Base-by-base conservation (phyloP, 2,797 vertebrate genomes). In the Triplophysa bombifrons region DNA sequence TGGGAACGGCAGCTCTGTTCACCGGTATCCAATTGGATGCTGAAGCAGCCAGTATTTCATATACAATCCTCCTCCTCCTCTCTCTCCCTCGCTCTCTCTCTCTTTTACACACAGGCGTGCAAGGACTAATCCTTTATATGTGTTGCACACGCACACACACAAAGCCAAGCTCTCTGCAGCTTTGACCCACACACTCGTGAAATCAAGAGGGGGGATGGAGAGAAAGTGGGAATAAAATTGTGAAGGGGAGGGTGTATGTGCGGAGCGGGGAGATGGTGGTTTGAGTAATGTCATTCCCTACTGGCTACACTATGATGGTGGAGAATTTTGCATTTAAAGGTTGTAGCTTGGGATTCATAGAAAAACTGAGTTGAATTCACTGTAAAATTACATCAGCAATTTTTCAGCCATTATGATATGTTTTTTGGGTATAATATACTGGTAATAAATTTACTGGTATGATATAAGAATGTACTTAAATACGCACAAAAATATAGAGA, bases 51-150 rank as follows among this genome's bases (percentile, higher is more conserved):
- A 34, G 50, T 70, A 56, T 69, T 19, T 82, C 66, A 79, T 79
- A 56, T 50, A 75, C 64, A 38, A 38, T 38, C 68, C 76, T 61
- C 34, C 64, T 56, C 64, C 34, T 53, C 30, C 66, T 74, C 77
- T 67, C 63, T 67, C 68, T n/a, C 50, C 66, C 66, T 76, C 69
- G 58, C 66, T 67, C 77, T 67, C 44, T 76, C 55, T 76, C 55
- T 71, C 17, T 38, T 30, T 72, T 73, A 75, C 72, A 72, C 65
- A 38, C 67, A 56, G 46, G 41, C 46, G 65, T 22, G 25, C 6
- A 78, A 68, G 74, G 66, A 41, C 76, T 78, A 44, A 82, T 44
- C 73, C 82, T 72, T 71, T 72, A 58, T 74, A 41, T 69, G 53
- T 74, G 64, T 56, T 75, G 46, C 72, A 61, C 72, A 64, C 7